Percentiles rank a stretch among this genome's conserved stretches.
Conservation (phyloP, 1,140 invertebrate species). For the Drosophila pseudoananassae region DNA sequence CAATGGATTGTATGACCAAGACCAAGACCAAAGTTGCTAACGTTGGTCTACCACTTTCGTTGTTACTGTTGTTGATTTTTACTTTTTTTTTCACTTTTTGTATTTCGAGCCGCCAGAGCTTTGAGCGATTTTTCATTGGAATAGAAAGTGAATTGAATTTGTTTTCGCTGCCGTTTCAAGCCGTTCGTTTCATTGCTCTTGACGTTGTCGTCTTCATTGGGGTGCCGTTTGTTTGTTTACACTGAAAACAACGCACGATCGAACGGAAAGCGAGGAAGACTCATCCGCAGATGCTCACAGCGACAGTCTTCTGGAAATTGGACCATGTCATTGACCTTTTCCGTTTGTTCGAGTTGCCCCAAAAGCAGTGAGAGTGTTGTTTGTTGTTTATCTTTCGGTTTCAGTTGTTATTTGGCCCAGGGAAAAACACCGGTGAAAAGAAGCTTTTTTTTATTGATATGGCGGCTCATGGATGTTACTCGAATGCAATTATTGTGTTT, state of each 20-base stretch:
- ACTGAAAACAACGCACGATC: slow-evolving; percentile 55
- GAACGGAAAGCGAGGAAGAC: slow-evolving; percentile 22
- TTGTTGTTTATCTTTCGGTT: slow-evolving; percentile 40
- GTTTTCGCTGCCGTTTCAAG: slow-evolving; percentile 52
- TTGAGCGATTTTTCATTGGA: slow-evolving; percentile 83
- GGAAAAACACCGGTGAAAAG: slow-evolving; percentile 41
- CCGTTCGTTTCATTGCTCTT: slow-evolving; percentile 64
- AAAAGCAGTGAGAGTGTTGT: slow-evolving; percentile 74
- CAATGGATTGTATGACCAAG: slow-evolving; percentile 68
- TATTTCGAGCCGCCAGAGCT: slow-evolving; percentile 63
- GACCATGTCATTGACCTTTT: slow-evolving; percentile 82
- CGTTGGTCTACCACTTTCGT: slow-evolving; percentile 81
- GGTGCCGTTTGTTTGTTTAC: slow-evolving; percentile 49
- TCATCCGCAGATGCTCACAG: slow-evolving; percentile 10
- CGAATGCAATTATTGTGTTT: slow-evolving; percentile 33
- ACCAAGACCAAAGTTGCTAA: slow-evolving; percentile 52
- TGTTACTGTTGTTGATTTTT: slow-evolving; percentile 75
- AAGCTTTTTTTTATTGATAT: slow-evolving; percentile 30
- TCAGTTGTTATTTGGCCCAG: slow-evolving; percentile 24
- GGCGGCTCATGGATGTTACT: slow-evolving; percentile 18
- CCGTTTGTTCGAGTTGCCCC: slow-evolving; percentile 35
- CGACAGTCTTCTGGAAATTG: slow-evolving; percentile 58
- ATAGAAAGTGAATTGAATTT: slow-evolving; percentile 83
- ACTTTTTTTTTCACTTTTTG: slow-evolving; percentile 13
- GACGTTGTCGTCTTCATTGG: slow-evolving; percentile 59